A percentile compares a stretch with the other conserved stretches of the same genome.
Conservation (phyloP, 1,140 invertebrate species). For the Agraylea sexmaculata region DNA sequence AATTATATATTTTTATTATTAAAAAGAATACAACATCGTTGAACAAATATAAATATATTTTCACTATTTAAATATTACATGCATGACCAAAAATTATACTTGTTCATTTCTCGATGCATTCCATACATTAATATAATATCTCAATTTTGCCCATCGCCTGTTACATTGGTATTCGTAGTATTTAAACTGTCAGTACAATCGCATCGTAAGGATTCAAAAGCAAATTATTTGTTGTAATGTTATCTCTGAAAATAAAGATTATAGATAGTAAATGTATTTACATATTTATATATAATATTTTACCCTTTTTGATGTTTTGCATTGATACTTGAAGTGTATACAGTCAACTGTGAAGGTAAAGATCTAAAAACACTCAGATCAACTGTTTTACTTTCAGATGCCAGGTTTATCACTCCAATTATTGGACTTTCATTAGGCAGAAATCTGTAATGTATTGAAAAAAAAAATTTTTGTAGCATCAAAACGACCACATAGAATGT, state of each 20-base stretch:
- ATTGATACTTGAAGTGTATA: constrained; percentile 18
- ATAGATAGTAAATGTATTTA: neutral
- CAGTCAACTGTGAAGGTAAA: constrained; percentile 22
- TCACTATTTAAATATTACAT: too few species aligned
- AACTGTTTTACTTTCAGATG: constrained; percentile 15
- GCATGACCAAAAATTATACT: constrained; percentile 3
- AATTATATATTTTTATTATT: constrained; percentile 13
- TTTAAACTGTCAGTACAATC: constrained; percentile 19
- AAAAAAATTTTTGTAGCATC: too few species aligned
- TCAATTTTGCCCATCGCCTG: neutral
- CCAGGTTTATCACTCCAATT: constrained; percentile 25
- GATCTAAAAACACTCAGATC: constrained; percentile 21
- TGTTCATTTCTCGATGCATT: constrained; percentile 2
- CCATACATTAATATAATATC: constrained; percentile 1
- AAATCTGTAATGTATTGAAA: constrained; percentile 17
- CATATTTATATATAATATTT: neutral
- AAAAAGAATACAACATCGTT: too few species aligned
- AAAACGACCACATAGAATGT: too few species aligned
- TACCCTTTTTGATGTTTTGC: constrained; percentile 15
- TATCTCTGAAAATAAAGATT: constrained; percentile 18
- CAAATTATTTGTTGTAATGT: constrained; percentile 21
- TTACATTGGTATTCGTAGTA: neutral
- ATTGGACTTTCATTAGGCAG: constrained; percentile 17
- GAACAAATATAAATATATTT: constrained; percentile 3
- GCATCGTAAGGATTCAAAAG: constrained; percentile 24